Base-by-base conservation (phyloP, 2,888 invertebrate species). In the Chydorus sphaericus region DNA sequence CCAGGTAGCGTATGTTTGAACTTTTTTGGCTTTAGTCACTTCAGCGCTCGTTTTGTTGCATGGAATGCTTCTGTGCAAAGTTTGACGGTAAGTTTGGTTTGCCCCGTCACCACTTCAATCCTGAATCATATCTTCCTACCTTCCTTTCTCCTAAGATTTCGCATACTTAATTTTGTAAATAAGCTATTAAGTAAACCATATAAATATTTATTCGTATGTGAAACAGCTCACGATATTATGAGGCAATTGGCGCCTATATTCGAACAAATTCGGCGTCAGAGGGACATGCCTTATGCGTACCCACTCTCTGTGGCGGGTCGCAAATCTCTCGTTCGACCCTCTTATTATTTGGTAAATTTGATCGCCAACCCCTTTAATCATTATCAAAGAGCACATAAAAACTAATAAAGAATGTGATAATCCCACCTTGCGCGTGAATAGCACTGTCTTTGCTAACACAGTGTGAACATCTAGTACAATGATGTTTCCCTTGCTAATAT, bases 181-280 rank as follows among this genome's bases (percentile, higher is more conserved):
- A n/a, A n/a, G n/a, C n/a, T 48, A 30, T 50, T 33, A 33, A 11
- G n/a, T 33, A 11, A n/a, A 11, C 10, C 10, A 11, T 33, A 33
- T n/a, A 33, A 33, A 33, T 11, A 33, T 33, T 33, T 11, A 33
- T 33, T 33, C n/a, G n/a, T n/a, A n/a, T 33, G 36, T n/a, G 36
- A 33, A 14, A 36, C 36, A 90, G 90, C 89, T 75, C 87, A 89
- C 78, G 89, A 89, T 80, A 87, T 90, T 78, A 81, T 91, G 83
- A 86, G 82, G 77, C 88, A 90, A 78, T 80, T 91, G 82, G 88
- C 83, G 85, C 90, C 90, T 70, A 89, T 91, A 76, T 90, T 91
- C 81, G 89, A 90, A 78, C 85, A 85, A 75, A 80, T 90, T 71
- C 81, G 90, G 71, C 86, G 86, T 73, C 84, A 85, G 72, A 87